Percentiles rank a stretch among this genome's conserved stretches.
These are phyloP conservation scores for Rhaphigaster nebulosa DNA, from an alignment of 2,888 invertebrate species.

Conservation along the genomic window DNA sequence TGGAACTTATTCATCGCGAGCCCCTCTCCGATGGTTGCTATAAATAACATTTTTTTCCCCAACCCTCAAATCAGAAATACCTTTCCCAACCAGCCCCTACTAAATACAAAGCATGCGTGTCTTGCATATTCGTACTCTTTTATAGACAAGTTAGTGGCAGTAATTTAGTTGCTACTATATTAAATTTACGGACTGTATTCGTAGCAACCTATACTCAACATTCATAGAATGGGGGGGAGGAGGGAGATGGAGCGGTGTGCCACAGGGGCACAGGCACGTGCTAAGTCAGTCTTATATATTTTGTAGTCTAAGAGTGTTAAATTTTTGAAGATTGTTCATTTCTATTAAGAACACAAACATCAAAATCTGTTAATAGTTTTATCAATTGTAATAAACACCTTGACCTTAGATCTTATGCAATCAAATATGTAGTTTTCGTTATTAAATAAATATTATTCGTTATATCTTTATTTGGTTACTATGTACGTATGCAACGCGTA, in stretches of 20 bases:
- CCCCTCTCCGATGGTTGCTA: not conserved
- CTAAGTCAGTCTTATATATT: no score
- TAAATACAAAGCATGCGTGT: not conserved
- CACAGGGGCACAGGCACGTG: no score
- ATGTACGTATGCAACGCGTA: not conserved
- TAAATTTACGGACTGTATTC: not conserved
- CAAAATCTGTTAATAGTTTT: no score
- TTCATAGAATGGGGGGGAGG: no score
- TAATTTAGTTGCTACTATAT: not conserved
- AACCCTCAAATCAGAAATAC: slow-evolving; percentile 16
- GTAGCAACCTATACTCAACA: no score
- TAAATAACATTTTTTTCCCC: not conserved
- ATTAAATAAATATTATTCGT: not conserved
- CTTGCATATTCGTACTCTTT: not conserved
- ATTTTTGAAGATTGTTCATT: no score
- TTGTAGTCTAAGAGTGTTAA: no score
- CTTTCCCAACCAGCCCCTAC: not conserved
- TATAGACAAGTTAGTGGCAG: not conserved
- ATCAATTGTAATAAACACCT: no score
- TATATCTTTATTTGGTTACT: not conserved
- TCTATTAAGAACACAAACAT: no score
- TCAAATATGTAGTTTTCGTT: no score
- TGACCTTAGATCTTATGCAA: no score
- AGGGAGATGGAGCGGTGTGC: no score
- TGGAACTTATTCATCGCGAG: not conserved